phyloP scores from a whole-genome alignment of 2,888 invertebrate species.

The Sympetrum striolatum region DNA sequence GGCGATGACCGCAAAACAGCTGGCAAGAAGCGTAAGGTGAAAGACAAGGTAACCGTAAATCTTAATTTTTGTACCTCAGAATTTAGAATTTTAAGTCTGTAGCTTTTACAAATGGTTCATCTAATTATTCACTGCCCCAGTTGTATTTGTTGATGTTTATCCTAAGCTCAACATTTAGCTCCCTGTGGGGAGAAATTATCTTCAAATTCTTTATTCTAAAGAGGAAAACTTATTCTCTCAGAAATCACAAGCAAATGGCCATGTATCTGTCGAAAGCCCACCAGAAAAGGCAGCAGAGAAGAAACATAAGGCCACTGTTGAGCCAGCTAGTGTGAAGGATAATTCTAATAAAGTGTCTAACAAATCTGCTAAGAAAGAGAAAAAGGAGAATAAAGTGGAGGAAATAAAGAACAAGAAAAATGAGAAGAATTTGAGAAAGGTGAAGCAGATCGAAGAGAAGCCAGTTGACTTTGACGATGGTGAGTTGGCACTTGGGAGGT shows the following conservation, averaged over 20 bases:
- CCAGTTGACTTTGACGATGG: conserved; percentile 77
- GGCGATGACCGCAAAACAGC: conserved; percentile 72
- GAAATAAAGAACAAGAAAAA: conserved; percentile 69
- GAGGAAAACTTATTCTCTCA: conserved; percentile 47
- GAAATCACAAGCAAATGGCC: conserved; percentile 54
- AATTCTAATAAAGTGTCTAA: conserved; percentile 55
- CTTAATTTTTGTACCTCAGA: not conserved
- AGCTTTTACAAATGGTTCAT: not conserved
- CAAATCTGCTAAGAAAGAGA: conserved; percentile 63
- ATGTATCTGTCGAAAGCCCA: conserved; percentile 58
- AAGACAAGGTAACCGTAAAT: conserved; percentile 53
- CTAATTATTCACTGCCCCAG: not conserved
- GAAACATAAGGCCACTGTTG: conserved; percentile 51
- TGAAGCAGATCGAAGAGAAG: conserved; percentile 66
- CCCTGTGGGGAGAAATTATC: not conserved
- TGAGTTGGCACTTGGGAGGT: conserved; percentile 47
- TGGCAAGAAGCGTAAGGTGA: conserved; percentile 67
- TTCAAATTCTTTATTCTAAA: not conserved
- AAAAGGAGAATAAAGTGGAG: conserved; percentile 53
- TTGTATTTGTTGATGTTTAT: conserved; percentile 1
- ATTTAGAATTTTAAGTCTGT: not conserved
- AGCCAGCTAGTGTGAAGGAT: conserved; percentile 54
- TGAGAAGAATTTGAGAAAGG: conserved; percentile 58
- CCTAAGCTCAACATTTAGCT: not conserved
- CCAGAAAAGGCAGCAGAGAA: conserved; percentile 55